Base-by-base conservation (phyloP, 2,113 vertebrate genomes). In the Lophochroa leadbeateri region DNA sequence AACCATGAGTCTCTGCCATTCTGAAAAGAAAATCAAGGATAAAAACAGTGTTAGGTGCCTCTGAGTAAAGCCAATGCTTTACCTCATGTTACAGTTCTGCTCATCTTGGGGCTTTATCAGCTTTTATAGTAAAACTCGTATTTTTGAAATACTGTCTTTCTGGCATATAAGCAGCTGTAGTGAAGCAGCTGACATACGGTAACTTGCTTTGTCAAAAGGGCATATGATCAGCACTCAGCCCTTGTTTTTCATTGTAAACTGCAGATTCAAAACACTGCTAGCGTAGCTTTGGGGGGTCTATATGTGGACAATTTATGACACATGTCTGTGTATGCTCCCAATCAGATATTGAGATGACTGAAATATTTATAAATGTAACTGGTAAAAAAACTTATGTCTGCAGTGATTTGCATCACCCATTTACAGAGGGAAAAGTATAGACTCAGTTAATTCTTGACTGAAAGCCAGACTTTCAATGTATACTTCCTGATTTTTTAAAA, bases 1-100 rank as follows among this genome's bases (percentile, higher is more conserved):
- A 97, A 33, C 92, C 98, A 85, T 99, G 98, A 98, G 98, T 98
- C 77, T 98, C 97, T 52, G 97, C 97, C 98, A 98, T 98, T 94
- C 98, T 99, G 75, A 35, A 98, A 97, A 93, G n/a, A 58, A 58
- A 35, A 37, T 39, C 72, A 95, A 41, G 86, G 81, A 90, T 0
- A 44, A 53, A 91, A 81, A 77, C 21, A 53, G 7, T 14, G 65
- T 97, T 75, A 96, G 27, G 75, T 7, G 3, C 29, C 50, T 71
- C 29, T n/a, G 35, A 60, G 35, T 55, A 50, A 82, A 76, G 28
- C 43, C 64, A 10, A 9, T 23, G 17, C 17, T 89, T 91, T 57
- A 64, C 19, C 24, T 65, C 50, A 18, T 39, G 13, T 28, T 50
- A 49, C 43, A 69, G 35, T 64, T 89, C 50, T 61, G n/a, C 35